Evolutionary conservation across 1,140 invertebrate genomes (phyloP).

Genomic region (Mactra quadrangularis): DNA sequence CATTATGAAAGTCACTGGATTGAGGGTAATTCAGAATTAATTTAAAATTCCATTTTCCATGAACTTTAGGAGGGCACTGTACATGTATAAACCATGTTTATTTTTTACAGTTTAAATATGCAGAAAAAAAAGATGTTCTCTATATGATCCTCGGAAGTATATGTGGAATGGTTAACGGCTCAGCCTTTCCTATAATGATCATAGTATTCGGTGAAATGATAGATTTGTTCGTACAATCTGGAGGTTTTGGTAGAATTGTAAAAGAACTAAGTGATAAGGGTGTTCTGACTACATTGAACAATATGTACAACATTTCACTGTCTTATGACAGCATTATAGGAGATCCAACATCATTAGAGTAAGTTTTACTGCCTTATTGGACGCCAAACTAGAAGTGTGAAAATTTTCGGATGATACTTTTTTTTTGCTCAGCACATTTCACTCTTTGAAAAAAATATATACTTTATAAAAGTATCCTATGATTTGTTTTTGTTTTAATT

Average conservation of each 20-base stretch:
- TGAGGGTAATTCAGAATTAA: no score
- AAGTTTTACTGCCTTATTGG: slow-evolving; percentile 43
- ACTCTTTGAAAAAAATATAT: no score
- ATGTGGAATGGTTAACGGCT: slow-evolving; percentile 74
- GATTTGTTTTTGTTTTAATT: no score
- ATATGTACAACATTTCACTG: slow-evolving; percentile 43
- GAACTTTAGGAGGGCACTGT: no score
- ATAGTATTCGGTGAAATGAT: slow-evolving; percentile 83
- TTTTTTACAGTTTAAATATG: slow-evolving; percentile 81
- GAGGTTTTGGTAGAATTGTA: slow-evolving; percentile 7
- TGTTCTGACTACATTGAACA: not conserved
- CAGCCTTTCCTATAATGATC: slow-evolving; percentile 80
- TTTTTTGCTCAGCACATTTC: no score
- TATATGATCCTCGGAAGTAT: slow-evolving; percentile 80
- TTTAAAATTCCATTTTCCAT: no score
- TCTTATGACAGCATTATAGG: slow-evolving; percentile 50
- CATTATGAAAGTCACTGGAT: no score
- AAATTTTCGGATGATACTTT: no score
- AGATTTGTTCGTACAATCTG: slow-evolving; percentile 75
- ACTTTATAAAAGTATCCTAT: no score
- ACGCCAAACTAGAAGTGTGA: not conserved
- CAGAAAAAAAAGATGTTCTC: slow-evolving; percentile 74
- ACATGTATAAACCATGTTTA: no score
- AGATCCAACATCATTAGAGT: slow-evolving; percentile 65
- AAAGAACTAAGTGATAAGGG: not conserved